Base-by-base conservation (phyloP, 2,113 vertebrate species). In the Xenus cinereus region DNA sequence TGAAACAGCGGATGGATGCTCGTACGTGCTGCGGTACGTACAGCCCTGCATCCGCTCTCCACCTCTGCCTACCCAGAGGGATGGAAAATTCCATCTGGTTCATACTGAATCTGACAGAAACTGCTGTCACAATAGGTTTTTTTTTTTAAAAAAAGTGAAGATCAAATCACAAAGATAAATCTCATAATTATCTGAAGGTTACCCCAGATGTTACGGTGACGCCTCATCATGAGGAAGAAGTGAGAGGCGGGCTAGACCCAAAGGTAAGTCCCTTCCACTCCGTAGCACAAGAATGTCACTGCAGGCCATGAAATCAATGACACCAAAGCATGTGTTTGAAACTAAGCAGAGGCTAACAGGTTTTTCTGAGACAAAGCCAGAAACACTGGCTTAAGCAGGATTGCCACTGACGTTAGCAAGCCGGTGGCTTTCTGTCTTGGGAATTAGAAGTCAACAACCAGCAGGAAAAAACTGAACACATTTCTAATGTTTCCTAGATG, bases 41-140 rank as follows among this genome's bases (percentile, higher is more conserved):
- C 71, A 41, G 87, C 75, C 66, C 5, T 9, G 78, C 84, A 91
- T 83, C 82, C 20, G 63, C 75, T 84, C 75, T 67, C 72, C 68
- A 68, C 93, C 85, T 81, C 90, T 93, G 83, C 72, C 63, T 90
- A 92, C 90, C 90, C 75, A 90, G 90, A 75, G n/a, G 72, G 73
- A 90, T 72, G 96, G 96, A 96, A 97, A 96, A 96, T 97, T 96
- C 96, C 96, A 94, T 77, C 85, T 80, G 82, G 84, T 94, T 96
- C 85, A 63, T 56, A 56, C 50, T 74, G 54, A 95, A 71, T 33
- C 50, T 84, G 72, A 85, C 64, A 67, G 93, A 95, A 93, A 74
- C 28, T 86, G 96, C 93, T 95, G 85, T 71, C 72, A 10, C 75
- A 83, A 69, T 64, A 59, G 53, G 14, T 32, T 32, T 12, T 21